Evolutionary conservation across 1,140 invertebrate species (phyloP).

Genomic region (Dendrolimus kikuchii): DNA sequence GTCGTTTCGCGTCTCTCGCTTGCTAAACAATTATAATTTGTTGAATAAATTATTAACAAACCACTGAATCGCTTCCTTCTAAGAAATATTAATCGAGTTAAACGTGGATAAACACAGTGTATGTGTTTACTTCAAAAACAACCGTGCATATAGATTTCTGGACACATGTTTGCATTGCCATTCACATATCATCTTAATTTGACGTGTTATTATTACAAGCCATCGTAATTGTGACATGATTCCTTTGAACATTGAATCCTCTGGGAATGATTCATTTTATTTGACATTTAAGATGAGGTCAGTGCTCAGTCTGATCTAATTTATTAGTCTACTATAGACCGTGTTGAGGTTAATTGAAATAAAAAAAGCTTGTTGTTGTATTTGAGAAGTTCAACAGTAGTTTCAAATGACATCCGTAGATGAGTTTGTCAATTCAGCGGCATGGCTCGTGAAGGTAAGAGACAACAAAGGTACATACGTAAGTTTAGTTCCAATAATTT

Average conservation of each 20-base stretch:
- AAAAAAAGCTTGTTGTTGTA: too few relatives aligned
- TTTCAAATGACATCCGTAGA: conserved; percentile 54
- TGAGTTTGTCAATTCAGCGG: conserved; percentile 60
- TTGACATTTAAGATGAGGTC: conserved; percentile 20
- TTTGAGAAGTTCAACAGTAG: too few relatives aligned
- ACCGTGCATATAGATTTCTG: conserved; percentile 6
- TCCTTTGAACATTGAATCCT: too few relatives aligned
- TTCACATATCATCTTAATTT: too few relatives aligned
- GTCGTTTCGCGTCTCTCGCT: conserved; percentile 33
- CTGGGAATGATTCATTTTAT: too few relatives aligned
- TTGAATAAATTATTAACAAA: conserved; percentile 7
- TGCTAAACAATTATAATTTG: conserved; percentile 35
- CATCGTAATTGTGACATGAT: too few relatives aligned
- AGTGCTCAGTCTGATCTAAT: conserved; percentile 13
- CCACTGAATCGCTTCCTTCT: too few relatives aligned
- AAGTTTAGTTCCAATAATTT: too few relatives aligned
- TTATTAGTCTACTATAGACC: too few relatives aligned
- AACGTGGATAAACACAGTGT: conserved; percentile 15
- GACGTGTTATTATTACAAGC: too few relatives aligned
- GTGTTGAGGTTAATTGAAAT: too few relatives aligned
- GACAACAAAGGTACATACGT: background rate
- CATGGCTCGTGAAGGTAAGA: conserved; percentile 63
- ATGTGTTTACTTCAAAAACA: conserved; percentile 15
- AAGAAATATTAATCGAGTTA: too few relatives aligned
- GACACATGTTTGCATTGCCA: conserved; percentile 4